These are phyloP conservation scores for Cenopis cana DNA, from an alignment of 2,888 invertebrate genomes.

Conservation along the genomic window DNA sequence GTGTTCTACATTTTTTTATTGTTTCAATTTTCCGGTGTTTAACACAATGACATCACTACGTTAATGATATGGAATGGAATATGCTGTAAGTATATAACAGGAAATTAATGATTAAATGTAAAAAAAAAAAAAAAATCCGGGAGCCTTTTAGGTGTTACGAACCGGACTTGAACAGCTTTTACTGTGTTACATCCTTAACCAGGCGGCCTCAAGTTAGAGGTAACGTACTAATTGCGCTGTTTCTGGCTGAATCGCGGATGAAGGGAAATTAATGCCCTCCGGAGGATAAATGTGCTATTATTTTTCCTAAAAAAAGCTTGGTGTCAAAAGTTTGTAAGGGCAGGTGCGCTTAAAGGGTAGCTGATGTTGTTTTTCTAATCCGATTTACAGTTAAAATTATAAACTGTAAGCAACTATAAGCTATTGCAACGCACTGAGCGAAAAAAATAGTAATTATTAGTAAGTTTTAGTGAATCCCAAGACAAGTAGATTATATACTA, in stretches of 20 bases:
- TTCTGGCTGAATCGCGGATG: constrained; percentile 70
- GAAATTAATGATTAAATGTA: too few relatives aligned
- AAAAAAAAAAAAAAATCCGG: too few relatives aligned
- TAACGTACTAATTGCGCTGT: constrained; percentile 78
- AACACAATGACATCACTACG: constrained; percentile 41
- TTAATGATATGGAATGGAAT: constrained; percentile 1
- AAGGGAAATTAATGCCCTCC: constrained; percentile 78
- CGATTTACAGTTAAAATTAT: constrained; percentile 14
- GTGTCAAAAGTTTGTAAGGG: constrained; percentile 76
- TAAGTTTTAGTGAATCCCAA: too few relatives aligned
- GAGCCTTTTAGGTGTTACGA: not conserved
- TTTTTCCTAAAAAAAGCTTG: constrained; percentile 72
- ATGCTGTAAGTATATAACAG: not conserved
- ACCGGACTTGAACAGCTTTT: not conserved
- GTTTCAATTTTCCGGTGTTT: constrained; percentile 50
- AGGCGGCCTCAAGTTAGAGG: constrained; percentile 60
- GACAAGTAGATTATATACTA: too few relatives aligned
- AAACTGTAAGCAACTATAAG: constrained; percentile 2
- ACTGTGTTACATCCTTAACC: constrained; percentile 10
- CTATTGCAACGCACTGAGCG: not conserved
- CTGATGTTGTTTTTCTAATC: constrained; percentile 20
- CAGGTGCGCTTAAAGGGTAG: constrained; percentile 64
- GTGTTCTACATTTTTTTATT: constrained; percentile 54
- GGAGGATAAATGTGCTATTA: constrained; percentile 78
- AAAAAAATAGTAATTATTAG: too few relatives aligned